These are phyloP conservation scores for Anguilla pacifica DNA, from an alignment of 2,797 vertebrate species.

Conservation along the genomic window DNA sequence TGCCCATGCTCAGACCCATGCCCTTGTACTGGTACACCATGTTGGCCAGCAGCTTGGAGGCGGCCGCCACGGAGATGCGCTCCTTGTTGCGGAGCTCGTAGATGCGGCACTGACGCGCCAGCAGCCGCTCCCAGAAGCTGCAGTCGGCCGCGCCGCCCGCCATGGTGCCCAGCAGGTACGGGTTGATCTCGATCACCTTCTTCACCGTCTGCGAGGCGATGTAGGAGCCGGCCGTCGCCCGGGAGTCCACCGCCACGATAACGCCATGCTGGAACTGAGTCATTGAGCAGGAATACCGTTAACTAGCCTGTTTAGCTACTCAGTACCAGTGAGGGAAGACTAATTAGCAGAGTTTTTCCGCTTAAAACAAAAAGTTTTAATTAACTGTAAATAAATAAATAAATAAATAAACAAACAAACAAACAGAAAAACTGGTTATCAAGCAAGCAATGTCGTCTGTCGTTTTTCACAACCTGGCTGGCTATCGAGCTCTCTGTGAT, in stretches of 20 bases:
- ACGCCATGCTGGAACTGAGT: constrained; percentile 84
- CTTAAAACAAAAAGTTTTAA: no score
- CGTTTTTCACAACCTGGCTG: neutral
- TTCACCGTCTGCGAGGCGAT: constrained; percentile 89
- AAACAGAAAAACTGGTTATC: no score
- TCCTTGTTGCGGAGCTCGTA: constrained; percentile 93
- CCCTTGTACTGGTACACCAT: constrained; percentile 97
- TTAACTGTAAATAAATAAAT: no score
- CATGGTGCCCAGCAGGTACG: constrained; percentile 90
- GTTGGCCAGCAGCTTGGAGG: constrained; percentile 90
- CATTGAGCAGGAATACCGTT: neutral
- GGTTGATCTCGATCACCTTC: constrained; percentile 94
- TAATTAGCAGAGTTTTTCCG: neutral
- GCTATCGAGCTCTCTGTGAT: neutral
- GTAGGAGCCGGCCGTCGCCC: constrained; percentile 87
- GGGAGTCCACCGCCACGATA: constrained; percentile 88
- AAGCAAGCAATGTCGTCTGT: no score
- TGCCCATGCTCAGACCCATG: constrained; percentile 93
- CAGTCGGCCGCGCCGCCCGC: constrained; percentile 89
- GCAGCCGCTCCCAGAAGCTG: constrained; percentile 88
- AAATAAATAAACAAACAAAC: no score
- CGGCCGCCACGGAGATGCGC: constrained; percentile 88
- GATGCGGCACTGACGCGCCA: constrained; percentile 88
- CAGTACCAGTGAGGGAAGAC: neutral
- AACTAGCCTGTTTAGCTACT: neutral